Base-by-base conservation (phyloP, 1,140 invertebrate species). In the Drosophila baimaii region DNA sequence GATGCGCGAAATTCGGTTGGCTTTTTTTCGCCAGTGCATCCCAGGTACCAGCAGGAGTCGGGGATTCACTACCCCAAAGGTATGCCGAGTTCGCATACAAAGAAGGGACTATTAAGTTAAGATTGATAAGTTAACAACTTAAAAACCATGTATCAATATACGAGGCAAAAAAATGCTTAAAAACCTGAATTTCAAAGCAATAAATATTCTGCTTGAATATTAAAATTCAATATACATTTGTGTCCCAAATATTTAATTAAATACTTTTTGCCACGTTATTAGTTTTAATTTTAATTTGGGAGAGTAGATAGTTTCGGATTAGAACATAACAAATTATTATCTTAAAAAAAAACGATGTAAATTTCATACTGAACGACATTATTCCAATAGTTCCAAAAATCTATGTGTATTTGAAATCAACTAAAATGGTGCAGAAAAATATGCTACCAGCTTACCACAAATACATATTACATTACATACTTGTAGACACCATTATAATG, bases 1-100 rank as follows among this genome's bases (percentile, higher is more conserved):
- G 59, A 65, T 56, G 68, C 52, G 79, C 64, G 61, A 39, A 51
- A 51, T 51, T 68, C 12, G 43, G 43, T n/a, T 51, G 61, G 21
- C 25, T 25, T 68, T 68, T 23, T 49, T 41, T 13, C 5, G 31
- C 12, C 31, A 52, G 21, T 33, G 17, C 17, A 51, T 13, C 3
- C 17, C 27, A 31, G 10, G 15, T 51, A 31, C 17, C 47, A 19
- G 27, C 10, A 65, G 33, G 35, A 47, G 51, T 27, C 19, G 66
- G 17, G 10, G 19, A 25, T 29, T 52, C 13, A 27, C 25, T 62
- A 25, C n/a, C 31, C 4, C 31, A 33, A 31, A 31, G 13, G 5
- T 13, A 13, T 33, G 31, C 31, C 3, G 12, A 13, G 3, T 37
- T 37, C 5, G 13, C 19, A 33, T 33, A 10, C 12, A 29, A n/a